Conservation (phyloP, 2,888 invertebrate genomes). For the Caenorhabditis becei region DNA sequence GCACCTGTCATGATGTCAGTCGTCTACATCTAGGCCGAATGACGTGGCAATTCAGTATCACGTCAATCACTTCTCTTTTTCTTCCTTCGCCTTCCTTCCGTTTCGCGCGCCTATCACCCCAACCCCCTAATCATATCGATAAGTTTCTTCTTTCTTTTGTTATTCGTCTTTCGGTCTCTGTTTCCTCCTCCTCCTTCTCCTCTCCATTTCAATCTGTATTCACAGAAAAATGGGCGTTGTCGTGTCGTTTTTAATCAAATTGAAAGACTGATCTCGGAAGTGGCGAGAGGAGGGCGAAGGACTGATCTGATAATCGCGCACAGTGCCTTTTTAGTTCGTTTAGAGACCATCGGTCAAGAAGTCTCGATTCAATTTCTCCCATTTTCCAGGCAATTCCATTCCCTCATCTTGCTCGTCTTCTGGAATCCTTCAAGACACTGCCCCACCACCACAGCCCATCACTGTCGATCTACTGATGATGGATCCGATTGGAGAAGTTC, state of each 20-base stretch:
- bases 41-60: constrained; percentile 19
- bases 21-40: constrained; percentile 26
- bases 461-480: constrained; percentile 60
- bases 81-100: background rate
- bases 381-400: constrained; percentile 58
- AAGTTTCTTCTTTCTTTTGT: constrained; percentile 27
- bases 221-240: constrained; percentile 33
- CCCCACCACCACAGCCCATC: constrained; percentile 18
- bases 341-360: constrained; percentile 16
- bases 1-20: constrained; percentile 8
- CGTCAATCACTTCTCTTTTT: constrained; percentile 1
- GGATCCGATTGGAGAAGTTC: constrained; percentile 58
- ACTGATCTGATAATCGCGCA: constrained; percentile 8
- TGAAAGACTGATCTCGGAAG: constrained; percentile 13
- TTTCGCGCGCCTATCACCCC: background rate
- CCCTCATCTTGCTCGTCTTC: constrained; percentile 65
- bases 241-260: constrained; percentile 1
- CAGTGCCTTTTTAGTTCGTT: constrained; percentile 16
- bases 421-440: constrained; percentile 59
- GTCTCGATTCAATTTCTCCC: background rate
- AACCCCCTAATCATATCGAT: constrained; percentile 19
- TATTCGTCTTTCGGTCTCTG: constrained; percentile 27
- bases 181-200: constrained; percentile 1
- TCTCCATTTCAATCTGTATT: background rate
- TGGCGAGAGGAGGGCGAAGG: background rate